Evolutionary conservation across 2,113 vertebrate genomes (phyloP).

Genomic region (Phycodurus eques): DNA sequence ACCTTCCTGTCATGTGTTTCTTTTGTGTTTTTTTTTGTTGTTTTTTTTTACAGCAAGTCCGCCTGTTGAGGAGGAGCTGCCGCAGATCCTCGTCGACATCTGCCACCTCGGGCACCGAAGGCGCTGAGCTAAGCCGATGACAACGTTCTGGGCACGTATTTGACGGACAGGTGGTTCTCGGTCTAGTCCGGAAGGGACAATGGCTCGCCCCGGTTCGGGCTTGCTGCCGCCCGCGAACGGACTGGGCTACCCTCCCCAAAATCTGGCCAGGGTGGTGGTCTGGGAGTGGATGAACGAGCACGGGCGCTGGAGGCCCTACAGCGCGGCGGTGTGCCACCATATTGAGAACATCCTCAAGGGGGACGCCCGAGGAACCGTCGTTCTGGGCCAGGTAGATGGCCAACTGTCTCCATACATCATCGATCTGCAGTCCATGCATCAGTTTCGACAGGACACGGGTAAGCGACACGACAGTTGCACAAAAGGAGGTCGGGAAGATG

Average conservation of each 20-base stretch:
- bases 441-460: conserved; percentile 97
- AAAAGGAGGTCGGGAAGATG: background rate
- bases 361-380: conserved; percentile 83
- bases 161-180: conserved; percentile 57
- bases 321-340: conserved; percentile 89
- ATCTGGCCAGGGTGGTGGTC: conserved; percentile 90
- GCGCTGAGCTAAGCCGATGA: conserved; percentile 40
- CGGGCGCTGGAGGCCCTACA: conserved; percentile 91
- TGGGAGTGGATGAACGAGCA: conserved; percentile 98
- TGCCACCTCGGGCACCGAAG: conserved; percentile 40
- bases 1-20: conserved; percentile 13
- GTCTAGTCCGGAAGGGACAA: conserved; percentile 41
- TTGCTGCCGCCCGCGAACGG: conserved; percentile 65
- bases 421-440: conserved; percentile 96
- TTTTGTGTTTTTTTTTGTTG: no score
- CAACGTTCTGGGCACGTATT: conserved; percentile 46
- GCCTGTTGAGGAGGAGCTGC: conserved; percentile 34
- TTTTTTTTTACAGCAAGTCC: conserved; percentile 26
- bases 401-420: conserved; percentile 92
- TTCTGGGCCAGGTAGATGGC: conserved; percentile 88
- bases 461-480: conserved; percentile 40
- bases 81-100: conserved; percentile 42
- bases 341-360: conserved; percentile 91
- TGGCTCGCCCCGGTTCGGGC: conserved; percentile 73
- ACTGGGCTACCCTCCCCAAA: conserved; percentile 86